Percentiles rank a stretch among this genome's conserved stretches.
Evolutionary conservation across 2,113 vertebrate species (phyloP).

Genomic region (Poeciliopsis turrubarensis): DNA sequence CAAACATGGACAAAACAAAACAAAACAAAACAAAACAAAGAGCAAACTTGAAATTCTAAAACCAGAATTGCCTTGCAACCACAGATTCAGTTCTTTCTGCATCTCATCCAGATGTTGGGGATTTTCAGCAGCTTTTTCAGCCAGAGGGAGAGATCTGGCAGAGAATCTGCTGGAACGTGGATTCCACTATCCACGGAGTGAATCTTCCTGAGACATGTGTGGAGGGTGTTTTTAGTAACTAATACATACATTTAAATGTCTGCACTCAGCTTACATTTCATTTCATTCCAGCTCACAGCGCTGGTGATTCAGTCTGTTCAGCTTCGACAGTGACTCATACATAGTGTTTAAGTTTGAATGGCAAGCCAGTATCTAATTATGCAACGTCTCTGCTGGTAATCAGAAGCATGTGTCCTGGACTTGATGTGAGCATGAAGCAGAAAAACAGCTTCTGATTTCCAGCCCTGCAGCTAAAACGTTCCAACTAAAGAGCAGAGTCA

Average conservation of each 20-base stretch:
- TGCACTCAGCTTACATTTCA: not conserved
- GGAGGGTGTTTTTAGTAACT: not conserved
- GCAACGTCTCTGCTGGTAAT: constrained; percentile 26
- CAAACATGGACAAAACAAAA: too few relatives aligned
- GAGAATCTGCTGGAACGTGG: not conserved
- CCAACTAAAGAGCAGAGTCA: not conserved
- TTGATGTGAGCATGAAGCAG: constrained; percentile 11
- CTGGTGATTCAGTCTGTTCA: not conserved
- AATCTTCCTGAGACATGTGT: too few relatives aligned
- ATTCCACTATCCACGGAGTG: not conserved
- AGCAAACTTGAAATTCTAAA: too few relatives aligned
- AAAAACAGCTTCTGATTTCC: constrained; percentile 14
- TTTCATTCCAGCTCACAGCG: not conserved
- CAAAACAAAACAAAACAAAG: too few relatives aligned
- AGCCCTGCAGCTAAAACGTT: constrained; percentile 16
- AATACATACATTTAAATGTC: not conserved
- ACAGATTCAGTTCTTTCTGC: not conserved
- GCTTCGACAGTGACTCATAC: constrained; percentile 7
- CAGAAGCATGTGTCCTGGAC: constrained; percentile 32
- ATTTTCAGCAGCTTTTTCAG: not conserved
- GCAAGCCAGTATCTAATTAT: constrained; percentile 15
- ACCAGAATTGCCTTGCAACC: not conserved
- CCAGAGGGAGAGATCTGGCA: not conserved
- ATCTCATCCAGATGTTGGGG: not conserved
- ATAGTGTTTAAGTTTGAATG: constrained; percentile 1